These are phyloP conservation scores for Poeciliopsis turrubarensis DNA, from an alignment of 2,113 vertebrate genomes.

Conservation along the genomic window DNA sequence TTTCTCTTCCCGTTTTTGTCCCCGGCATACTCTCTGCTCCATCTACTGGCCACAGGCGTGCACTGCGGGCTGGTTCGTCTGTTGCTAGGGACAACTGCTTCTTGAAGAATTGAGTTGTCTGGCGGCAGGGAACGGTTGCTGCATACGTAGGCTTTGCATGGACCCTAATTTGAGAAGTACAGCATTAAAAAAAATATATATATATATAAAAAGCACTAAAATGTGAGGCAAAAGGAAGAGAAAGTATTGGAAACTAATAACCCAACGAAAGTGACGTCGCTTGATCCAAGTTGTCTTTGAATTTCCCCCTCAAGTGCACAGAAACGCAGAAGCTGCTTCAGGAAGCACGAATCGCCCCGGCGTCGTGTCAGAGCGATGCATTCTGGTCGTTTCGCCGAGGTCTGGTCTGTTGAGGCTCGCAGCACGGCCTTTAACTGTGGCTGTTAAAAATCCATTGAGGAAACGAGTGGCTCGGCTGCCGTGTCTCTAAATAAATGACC, in stretches of 20 bases:
- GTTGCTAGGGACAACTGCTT: slow-evolving; percentile 63
- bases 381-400: slow-evolving; percentile 53
- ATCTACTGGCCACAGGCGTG: slow-evolving; percentile 43
- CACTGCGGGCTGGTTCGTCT: slow-evolving; percentile 29
- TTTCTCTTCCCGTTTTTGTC: not conserved
- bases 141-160: slow-evolving; percentile 11
- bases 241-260: not conserved
- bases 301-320: not conserved
- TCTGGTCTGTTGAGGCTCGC: slow-evolving; percentile 42
- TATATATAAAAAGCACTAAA: not conserved
- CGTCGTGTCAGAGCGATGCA: not conserved
- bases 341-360: not conserved
- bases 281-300: not conserved
- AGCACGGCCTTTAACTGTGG: slow-evolving; percentile 43
- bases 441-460: slow-evolving; percentile 75
- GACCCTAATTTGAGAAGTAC: not conserved
- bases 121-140: slow-evolving; percentile 23
- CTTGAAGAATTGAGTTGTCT: slow-evolving; percentile 33
- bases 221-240: not conserved
- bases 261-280: not conserved
- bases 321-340: not conserved
- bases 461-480: slow-evolving; percentile 61
- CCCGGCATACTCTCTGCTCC: slow-evolving; percentile 36
- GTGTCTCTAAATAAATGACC: slow-evolving; percentile 74
- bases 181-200: not conserved